Evolutionary conservation across 2,888 invertebrate species (phyloP), one percentile per base, ranked within the genome.

Genomic region (Leistus spinibarbis): DNA sequence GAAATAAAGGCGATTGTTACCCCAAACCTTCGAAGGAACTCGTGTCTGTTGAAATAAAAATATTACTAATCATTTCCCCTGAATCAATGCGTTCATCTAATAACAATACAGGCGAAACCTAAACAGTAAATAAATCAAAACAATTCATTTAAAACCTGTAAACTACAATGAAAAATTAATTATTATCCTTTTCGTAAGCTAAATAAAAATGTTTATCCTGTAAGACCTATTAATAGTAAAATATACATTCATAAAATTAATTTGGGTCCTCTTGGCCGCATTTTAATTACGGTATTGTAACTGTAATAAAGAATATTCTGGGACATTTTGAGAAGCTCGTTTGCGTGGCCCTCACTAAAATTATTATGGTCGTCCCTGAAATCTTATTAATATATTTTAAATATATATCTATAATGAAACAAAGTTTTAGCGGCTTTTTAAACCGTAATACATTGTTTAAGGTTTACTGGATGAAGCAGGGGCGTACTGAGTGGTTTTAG

Each of bases 1-100:
- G 97, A 93, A 82, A 97, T 87, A 85, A 97, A 97, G 1, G 95
- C 94, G 64, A 94, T 90, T 63, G 92, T 93, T 81, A 95, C 92
- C 66, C 95, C 95, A 82, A 95, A 95, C 70, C 94, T 90, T 86
- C 93, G 91, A 81, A 94, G 92, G 82, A 95, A 91, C 84, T 94
- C 93, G 84, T 91, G 90, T 89, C 95, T 96, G 89, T 78, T 85
- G 82, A 79, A 78, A 77, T 76, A 68, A 60, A 60, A 17, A 10
- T 19, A 17, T 19, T 19, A 3, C 20, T 60, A 60, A 16, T 5
- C 17, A 20, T 20, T 40, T 40, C n/a, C n/a, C n/a, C n/a, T n/a
- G n/a, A n/a, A n/a, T n/a, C n/a, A 40, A 40, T 5, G 7, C 3
- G 13, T 10, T 1, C 40, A 40, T 40, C 13, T 5, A 40, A 40